phyloP scores from a whole-genome alignment of 2,797 vertebrate species.

The Karalla daura region DNA sequence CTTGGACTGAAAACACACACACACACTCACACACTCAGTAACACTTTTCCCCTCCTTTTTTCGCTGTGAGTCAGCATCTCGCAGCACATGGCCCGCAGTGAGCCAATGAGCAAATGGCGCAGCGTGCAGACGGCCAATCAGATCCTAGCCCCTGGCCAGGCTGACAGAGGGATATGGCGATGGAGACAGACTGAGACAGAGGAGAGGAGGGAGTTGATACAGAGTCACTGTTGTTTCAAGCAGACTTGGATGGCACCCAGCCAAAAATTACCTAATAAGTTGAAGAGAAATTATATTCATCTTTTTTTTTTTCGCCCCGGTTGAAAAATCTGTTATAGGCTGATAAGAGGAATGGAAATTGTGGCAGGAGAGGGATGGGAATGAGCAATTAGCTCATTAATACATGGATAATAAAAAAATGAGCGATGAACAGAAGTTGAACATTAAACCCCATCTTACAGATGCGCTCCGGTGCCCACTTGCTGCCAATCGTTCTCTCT shows the following conservation, averaged over 20 bases:
- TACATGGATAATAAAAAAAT: background rate
- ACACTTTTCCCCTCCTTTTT: slow-evolving; percentile 45
- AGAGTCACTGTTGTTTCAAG: slow-evolving; percentile 4
- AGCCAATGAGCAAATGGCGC: slow-evolving; percentile 62
- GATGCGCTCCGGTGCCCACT: too few relatives aligned
- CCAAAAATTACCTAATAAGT: background rate
- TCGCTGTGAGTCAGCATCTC: slow-evolving; percentile 68
- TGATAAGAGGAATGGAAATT: too few relatives aligned
- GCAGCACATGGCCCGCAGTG: slow-evolving; percentile 49
- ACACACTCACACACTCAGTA: slow-evolving; percentile 37
- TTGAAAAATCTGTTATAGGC: too few relatives aligned
- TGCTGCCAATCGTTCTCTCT: too few relatives aligned
- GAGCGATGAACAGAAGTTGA: too few relatives aligned
- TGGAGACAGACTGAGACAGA: slow-evolving; percentile 21
- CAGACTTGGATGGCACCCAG: background rate
- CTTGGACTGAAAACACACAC: slow-evolving; percentile 63
- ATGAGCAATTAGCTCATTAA: too few relatives aligned
- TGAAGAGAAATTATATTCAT: too few relatives aligned
- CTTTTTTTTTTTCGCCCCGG: too few relatives aligned
- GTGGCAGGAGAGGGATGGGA: too few relatives aligned
- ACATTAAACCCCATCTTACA: too few relatives aligned
- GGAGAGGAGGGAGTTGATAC: slow-evolving; percentile 21
- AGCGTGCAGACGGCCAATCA: slow-evolving; percentile 56
- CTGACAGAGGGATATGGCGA: slow-evolving; percentile 34
- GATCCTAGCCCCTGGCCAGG: slow-evolving; percentile 30